A percentile compares a stretch with the other conserved stretches of the same genome.
These are phyloP conservation scores for Drosophila subpulchrella DNA, from an alignment of 1,140 invertebrate genomes.

Conservation along the genomic window DNA sequence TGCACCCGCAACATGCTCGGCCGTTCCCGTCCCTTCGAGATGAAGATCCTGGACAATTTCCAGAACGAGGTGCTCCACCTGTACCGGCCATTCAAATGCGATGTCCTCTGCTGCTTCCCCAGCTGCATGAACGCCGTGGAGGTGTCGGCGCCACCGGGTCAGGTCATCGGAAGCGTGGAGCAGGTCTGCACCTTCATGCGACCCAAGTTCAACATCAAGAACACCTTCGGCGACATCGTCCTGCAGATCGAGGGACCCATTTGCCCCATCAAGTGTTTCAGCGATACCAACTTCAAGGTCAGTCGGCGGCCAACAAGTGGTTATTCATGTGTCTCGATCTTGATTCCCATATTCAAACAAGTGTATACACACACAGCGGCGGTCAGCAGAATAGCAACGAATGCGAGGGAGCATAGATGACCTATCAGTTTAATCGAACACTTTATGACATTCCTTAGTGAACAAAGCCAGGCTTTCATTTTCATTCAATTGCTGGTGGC, in stretches of 20 bases:
- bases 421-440: not conserved
- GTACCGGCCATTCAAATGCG: slow-evolving; percentile 90
- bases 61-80: slow-evolving; percentile 91
- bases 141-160: slow-evolving; percentile 85
- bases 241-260: slow-evolving; percentile 90
- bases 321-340: slow-evolving; percentile 26
- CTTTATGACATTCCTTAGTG: not conserved
- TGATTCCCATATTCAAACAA: slow-evolving; percentile 17
- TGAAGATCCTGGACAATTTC: slow-evolving; percentile 92
- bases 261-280: slow-evolving; percentile 87
- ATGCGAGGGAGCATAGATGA: not conserved
- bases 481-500: not conserved
- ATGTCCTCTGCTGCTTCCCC: slow-evolving; percentile 90
- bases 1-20: slow-evolving; percentile 91
- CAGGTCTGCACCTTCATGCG: slow-evolving; percentile 90
- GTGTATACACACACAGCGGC: slow-evolving; percentile 10
- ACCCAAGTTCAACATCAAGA: slow-evolving; percentile 88
- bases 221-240: slow-evolving; percentile 88
- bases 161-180: slow-evolving; percentile 88
- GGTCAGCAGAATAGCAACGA: slow-evolving; percentile 10
- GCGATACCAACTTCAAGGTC: slow-evolving; percentile 86
- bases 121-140: slow-evolving; percentile 92
- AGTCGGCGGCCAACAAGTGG: slow-evolving; percentile 55
- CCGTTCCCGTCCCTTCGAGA: slow-evolving; percentile 90
- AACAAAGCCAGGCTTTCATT: not conserved